phyloP scores from a whole-genome alignment of 2,888 invertebrate genomes.

The Trimorus sp. region DNA sequence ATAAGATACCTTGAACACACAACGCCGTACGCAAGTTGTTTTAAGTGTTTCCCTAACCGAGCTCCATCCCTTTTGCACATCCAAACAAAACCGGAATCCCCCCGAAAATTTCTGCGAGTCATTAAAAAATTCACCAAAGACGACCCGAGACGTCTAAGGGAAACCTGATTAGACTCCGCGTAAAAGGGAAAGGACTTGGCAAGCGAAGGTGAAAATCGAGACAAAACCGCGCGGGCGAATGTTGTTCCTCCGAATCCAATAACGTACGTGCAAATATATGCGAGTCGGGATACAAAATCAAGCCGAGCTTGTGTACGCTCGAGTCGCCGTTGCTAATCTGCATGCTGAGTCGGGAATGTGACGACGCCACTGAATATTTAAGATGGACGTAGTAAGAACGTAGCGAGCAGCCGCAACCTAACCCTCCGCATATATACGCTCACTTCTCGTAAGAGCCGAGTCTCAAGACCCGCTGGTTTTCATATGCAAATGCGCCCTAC shows the following conservation, averaged over 20 bases:
- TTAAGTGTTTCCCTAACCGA: constrained; percentile 33
- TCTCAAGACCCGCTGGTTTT: constrained; percentile 79
- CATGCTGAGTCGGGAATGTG: constrained; percentile 79
- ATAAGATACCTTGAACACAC: constrained; percentile 39
- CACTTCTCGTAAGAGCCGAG: constrained; percentile 77
- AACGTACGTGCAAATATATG: constrained; percentile 59
- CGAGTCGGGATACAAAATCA: constrained; percentile 74
- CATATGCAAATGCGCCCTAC: constrained; percentile 78
- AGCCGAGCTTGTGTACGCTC: constrained; percentile 75
- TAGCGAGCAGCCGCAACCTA: constrained; percentile 71
- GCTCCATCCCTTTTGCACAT: background rate
- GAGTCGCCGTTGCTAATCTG: constrained; percentile 78
- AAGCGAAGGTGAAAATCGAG: constrained; percentile 27
- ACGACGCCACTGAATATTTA: constrained; percentile 81
- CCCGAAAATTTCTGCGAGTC: background rate
- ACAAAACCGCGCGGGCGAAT: constrained; percentile 41
- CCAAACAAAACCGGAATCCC: no score
- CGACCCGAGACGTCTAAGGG: no score
- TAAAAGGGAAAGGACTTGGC: constrained; percentile 30
- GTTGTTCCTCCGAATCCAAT: constrained; percentile 50
- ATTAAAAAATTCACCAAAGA: background rate
- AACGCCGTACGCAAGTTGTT: constrained; percentile 24
- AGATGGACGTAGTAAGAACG: constrained; percentile 73
- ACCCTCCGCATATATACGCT: constrained; percentile 68
- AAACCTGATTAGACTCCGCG: no score